Base-by-base conservation (phyloP, 1,140 invertebrate genomes). In the Chrysopa pallens region DNA sequence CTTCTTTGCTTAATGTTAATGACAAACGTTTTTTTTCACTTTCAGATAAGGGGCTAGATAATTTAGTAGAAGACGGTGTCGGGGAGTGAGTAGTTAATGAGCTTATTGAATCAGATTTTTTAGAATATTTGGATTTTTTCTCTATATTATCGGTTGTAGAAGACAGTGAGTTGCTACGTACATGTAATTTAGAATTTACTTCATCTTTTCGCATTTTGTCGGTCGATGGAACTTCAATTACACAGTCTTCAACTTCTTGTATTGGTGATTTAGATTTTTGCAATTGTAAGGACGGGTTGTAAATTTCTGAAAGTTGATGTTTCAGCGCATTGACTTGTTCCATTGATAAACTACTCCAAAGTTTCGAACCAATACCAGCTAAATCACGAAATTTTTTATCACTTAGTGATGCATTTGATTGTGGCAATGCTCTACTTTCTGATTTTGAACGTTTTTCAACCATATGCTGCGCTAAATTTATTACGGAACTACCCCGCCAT, bases 291-390 rank as follows among this genome's bases (percentile, higher is more conserved):
- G 47, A 53, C 33, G 68, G 77, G 27, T 78, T 76, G 46, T 88
- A 89, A 36, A 89, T 87, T 49, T 86, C 81, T 48, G 78, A 81
- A 6, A 89, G 55, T 52, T 88, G 84, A 52, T 72, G 75, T 57
- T 85, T 86, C 29, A 89, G 66, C 15, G 77, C 78, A 51, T 74
- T 80, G 0, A 89, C 78, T 63, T 89, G 84, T 49, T 89, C 84
- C 59, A 80, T 74, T 1, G 84, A 84, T 36, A 89, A 61, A 53
- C 84, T 87, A 52, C 83, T 87, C 71, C 84, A 86, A 29, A 86
- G 68, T 39, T 78, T 72, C 50, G 72, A 79, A 29, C 79, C 80
- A 14, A 84, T 69, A 0, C 74, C 74, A 33, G 73, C 66, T 50
- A 63, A 69, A 55, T 66, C 46, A 43, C 67, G 60, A 3, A 68